Evolutionary conservation across 2,888 invertebrate species (phyloP).

Genomic region (Brachypalpus laphriformis): DNA sequence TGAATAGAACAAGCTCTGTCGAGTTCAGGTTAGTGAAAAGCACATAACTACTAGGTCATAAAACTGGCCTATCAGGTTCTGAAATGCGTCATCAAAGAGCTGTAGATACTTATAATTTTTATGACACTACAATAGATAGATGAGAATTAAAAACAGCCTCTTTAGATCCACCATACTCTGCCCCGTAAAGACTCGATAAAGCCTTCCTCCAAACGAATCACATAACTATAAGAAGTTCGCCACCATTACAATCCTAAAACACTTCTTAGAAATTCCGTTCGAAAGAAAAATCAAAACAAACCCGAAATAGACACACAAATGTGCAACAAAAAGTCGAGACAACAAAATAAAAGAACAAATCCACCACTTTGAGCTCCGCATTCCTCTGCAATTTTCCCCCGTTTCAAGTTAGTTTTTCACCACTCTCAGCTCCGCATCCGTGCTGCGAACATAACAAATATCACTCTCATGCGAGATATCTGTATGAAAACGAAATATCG

Average conservation of each 20-base stretch:
- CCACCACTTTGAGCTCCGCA: slow-evolving; percentile 8
- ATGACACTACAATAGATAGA: too few species aligned
- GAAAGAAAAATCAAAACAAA: slow-evolving; percentile 8
- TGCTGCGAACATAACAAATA: background rate
- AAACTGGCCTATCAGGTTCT: too few species aligned
- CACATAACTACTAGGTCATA: too few species aligned
- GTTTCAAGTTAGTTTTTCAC: slow-evolving; percentile 43
- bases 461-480: slow-evolving; percentile 66
- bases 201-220: background rate
- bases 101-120: too few species aligned
- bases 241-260: background rate
- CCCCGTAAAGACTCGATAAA: background rate
- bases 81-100: too few species aligned
- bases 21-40: too few species aligned
- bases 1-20: too few species aligned
- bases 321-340: background rate
- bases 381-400: slow-evolving; percentile 3
- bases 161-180: too few species aligned
- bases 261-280: background rate
- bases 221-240: background rate
- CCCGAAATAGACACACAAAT: background rate
- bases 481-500: slow-evolving; percentile 18
- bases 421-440: slow-evolving; percentile 24
- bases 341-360: background rate
- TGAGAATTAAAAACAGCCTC: too few species aligned